Conservation (phyloP, 2,888 invertebrate genomes). For the Spodoptera picta region DNA sequence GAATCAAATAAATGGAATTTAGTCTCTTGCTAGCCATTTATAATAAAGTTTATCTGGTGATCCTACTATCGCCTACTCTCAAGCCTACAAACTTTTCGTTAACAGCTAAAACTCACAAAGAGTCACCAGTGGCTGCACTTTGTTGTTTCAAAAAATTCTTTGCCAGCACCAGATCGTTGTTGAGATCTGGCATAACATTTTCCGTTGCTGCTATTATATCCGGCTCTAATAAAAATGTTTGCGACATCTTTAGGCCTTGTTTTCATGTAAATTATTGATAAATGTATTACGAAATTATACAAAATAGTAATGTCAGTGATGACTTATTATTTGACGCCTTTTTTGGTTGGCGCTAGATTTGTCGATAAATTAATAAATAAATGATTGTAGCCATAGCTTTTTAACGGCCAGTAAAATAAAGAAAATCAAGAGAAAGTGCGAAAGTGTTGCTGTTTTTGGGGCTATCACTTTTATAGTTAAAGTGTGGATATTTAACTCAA, state of each 20-base stretch:
- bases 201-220: constrained; percentile 83
- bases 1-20: no score
- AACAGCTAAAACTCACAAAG: constrained; percentile 81
- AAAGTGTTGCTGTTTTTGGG: no score
- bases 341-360: constrained; percentile 11
- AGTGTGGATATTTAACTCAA: no score
- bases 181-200: constrained; percentile 86
- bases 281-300: not conserved
- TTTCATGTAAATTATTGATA: constrained; percentile 19
- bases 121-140: constrained; percentile 89
- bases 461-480: no score
- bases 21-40: no score
- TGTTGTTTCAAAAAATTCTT: constrained; percentile 90
- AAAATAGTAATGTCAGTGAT: constrained; percentile 1
- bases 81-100: no score
- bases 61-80: no score
- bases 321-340: not conserved
- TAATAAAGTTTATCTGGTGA: no score
- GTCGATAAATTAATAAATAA: not conserved
- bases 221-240: constrained; percentile 78
- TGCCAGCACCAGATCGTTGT: constrained; percentile 88
- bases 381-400: no score
- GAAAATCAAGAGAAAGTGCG: no score
- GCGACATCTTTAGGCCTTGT: constrained; percentile 69
- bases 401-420: not conserved